Conservation (phyloP, 2,888 invertebrate genomes). For the Apantesis nais region DNA sequence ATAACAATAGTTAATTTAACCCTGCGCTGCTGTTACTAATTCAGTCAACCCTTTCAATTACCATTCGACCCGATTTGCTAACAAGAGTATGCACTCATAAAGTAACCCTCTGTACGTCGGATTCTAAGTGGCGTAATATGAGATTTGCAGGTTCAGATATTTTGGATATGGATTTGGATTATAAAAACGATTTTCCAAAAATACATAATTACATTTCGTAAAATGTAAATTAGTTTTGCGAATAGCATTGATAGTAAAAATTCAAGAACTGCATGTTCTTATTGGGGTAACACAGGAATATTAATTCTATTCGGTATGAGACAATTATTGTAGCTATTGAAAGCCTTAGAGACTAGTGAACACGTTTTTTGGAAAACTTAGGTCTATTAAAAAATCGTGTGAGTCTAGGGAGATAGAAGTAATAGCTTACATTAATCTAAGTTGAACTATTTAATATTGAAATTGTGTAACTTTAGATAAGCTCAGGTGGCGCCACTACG, state of each 20-base stretch:
- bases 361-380: too few relatives aligned
- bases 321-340: not conserved
- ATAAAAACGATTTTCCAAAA: not conserved
- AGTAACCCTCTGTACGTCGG: conserved; percentile 30
- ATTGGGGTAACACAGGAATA: too few relatives aligned
- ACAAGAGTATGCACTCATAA: conserved; percentile 46
- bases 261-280: not conserved
- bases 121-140: conserved; percentile 32
- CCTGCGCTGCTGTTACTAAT: conserved; percentile 50
- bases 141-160: conserved; percentile 36
- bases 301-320: not conserved
- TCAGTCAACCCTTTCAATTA: conserved; percentile 58
- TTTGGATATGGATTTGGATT: conserved; percentile 25
- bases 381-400: too few relatives aligned
- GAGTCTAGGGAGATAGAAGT: too few relatives aligned
- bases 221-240: not conserved
- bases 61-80: conserved; percentile 54
- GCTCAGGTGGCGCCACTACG: too few relatives aligned
- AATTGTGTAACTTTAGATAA: too few relatives aligned
- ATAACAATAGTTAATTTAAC: conserved; percentile 38
- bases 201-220: not conserved
- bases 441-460: too few relatives aligned
- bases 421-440: too few relatives aligned
- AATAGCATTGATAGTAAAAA: not conserved
- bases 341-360: too few relatives aligned